Base-by-base conservation (phyloP, 2,888 invertebrate species). In the Xestobium rufovillosum region DNA sequence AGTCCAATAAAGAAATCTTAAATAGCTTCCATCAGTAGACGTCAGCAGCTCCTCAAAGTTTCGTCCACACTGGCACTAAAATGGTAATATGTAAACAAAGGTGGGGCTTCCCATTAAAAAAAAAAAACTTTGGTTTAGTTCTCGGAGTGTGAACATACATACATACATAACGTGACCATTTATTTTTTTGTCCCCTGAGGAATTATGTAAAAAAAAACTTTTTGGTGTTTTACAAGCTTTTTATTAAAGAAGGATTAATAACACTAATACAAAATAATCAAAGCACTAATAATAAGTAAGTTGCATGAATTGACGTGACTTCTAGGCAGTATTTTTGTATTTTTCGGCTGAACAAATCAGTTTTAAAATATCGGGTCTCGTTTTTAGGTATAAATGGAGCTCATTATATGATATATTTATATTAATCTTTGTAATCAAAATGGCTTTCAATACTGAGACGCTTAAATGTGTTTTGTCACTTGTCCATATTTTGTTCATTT, bases 401-500 rank as follows among this genome's bases (percentile, higher is more conserved):
- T 26, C 27, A 26, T 10, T 26, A 9, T 12, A 26, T 9, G 27
- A 26, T 23, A 8, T 23, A 23, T 23, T n/a, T 23, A 8, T n/a
- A 12, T 26, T n/a, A n/a, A n/a, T n/a, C n/a, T n/a, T n/a, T n/a
- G n/a, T n/a, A n/a, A n/a, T n/a, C n/a, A n/a, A n/a, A 26, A 26
- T 26, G 4, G 27, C 27, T 26, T 26, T 26, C 4, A 26, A 4
- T 26, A 26, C 27, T 26, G 9, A 10, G n/a, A 26, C 27, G n/a
- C 27, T 26, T 26, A 9, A 3, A 4, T 26, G n/a, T 26, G 4
- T 34, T 28, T 30, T 34, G 8, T 38, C 38, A 10, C 23, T 14
- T 29, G 19, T 26, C 4, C n/a, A 9, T 26, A 4, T 26, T 26
- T 26, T 26, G 27, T 9, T 26, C 27, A 26, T 26, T 26, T 26